Percentiles rank a stretch among this genome's conserved stretches.
These are phyloP conservation scores for Phyllostomus discolor DNA, from an alignment of 2,113 vertebrate species.

Conservation along the genomic window DNA sequence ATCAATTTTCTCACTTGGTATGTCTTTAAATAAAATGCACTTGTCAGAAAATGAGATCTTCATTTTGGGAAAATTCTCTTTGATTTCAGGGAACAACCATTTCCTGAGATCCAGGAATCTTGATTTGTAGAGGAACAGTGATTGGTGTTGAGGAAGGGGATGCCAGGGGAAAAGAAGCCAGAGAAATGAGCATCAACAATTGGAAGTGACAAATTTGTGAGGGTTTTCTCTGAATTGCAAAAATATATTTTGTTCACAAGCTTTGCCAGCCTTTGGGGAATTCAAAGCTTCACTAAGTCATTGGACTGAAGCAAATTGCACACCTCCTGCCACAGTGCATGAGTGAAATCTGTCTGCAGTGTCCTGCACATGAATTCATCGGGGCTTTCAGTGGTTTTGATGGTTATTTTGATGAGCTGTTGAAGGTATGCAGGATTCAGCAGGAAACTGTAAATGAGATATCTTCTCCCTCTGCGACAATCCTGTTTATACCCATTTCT, in stretches of 20 bases:
- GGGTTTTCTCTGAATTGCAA: constrained; percentile 61
- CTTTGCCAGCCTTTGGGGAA: constrained; percentile 44
- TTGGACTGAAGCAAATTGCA: constrained; percentile 59
- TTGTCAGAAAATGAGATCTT: constrained; percentile 65
- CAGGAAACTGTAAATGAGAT: constrained; percentile 74
- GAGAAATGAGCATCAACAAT: constrained; percentile 17
- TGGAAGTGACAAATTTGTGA: constrained; percentile 54
- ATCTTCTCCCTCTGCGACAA: neutral
- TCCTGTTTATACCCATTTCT: constrained; percentile 51
- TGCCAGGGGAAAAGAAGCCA: neutral
- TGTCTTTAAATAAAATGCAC: constrained; percentile 35
- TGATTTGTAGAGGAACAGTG: neutral
- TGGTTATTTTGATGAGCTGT: constrained; percentile 72
- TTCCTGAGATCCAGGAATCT: constrained; percentile 20
- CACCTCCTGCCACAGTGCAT: neutral
- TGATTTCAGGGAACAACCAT: neutral
- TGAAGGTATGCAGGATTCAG: constrained; percentile 40
- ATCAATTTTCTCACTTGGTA: constrained; percentile 11
- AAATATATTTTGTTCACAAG: constrained; percentile 54
- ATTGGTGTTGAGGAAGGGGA: neutral
- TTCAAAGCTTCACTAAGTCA: constrained; percentile 22
- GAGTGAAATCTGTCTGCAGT: constrained; percentile 40
- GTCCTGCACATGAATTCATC: neutral
- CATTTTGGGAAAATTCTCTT: constrained; percentile 46
- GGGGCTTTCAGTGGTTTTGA: constrained; percentile 45